Evolutionary conservation across 2,113 vertebrate genomes (phyloP).

Genomic region (Manacus vitellinus): DNA sequence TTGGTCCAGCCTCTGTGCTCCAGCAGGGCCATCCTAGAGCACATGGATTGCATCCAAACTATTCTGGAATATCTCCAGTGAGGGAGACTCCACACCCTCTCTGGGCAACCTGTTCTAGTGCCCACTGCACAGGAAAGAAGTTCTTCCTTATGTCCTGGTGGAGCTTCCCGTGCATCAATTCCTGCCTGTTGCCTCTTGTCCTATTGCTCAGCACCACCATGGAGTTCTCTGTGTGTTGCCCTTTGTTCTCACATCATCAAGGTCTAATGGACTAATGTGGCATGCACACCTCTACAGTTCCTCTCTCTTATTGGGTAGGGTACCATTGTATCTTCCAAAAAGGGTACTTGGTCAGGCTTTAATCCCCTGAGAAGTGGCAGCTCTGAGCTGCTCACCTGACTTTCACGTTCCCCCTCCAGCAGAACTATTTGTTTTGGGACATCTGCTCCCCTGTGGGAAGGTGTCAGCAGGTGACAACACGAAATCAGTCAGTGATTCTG

Average conservation of each 20-base stretch:
- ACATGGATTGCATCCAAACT: not conserved
- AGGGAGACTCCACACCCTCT: not conserved
- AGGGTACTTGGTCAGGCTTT: not conserved
- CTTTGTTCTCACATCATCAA: not conserved
- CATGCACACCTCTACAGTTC: not conserved
- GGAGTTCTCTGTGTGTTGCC: not conserved
- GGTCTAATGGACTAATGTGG: not conserved
- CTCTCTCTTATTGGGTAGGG: rapidly evolving
- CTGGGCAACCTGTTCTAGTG: not conserved
- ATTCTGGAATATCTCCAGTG: not conserved
- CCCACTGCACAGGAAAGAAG: not conserved
- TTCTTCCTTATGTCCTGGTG: rapidly evolving
- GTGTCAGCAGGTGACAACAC: slow-evolving; percentile 22
- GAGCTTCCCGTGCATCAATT: not conserved
- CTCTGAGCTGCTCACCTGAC: not conserved
- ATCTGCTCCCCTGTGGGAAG: slow-evolving; percentile 38
- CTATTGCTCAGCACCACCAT: not conserved
- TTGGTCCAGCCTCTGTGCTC: not conserved
- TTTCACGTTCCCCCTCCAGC: not conserved
- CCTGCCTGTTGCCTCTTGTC: not conserved
- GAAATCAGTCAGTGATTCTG: slow-evolving; percentile 3
- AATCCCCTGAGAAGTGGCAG: not conserved
- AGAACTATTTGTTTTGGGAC: not conserved
- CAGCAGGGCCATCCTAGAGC: not conserved
- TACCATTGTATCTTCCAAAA: not conserved